These are phyloP conservation scores for Dallia pectoralis DNA, from an alignment of 2,797 vertebrate genomes.

Conservation along the genomic window DNA sequence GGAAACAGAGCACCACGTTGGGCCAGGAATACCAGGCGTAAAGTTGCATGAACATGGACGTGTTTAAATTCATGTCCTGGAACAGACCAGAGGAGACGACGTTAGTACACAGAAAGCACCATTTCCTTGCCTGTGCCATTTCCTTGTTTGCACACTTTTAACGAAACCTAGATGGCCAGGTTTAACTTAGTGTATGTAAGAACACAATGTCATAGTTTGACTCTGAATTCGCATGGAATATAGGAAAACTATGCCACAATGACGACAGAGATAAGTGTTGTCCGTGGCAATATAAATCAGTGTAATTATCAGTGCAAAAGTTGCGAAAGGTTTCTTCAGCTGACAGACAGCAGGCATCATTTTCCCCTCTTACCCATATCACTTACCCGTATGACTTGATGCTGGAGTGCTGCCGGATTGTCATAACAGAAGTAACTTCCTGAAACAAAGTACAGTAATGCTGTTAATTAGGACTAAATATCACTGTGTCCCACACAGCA, in stretches of 20 bases:
- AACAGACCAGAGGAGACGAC: background rate
- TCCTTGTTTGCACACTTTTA: background rate
- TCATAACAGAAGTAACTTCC: slow-evolving; percentile 99
- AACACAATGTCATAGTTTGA: background rate
- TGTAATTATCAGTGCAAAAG: background rate
- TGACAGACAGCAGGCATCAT: background rate
- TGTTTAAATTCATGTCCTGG: slow-evolving; percentile 91
- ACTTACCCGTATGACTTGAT: slow-evolving; percentile 81
- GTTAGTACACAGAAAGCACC: background rate
- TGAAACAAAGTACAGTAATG: slow-evolving; percentile 52
- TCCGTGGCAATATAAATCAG: background rate
- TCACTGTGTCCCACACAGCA: background rate
- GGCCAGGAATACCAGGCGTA: slow-evolving; percentile 99
- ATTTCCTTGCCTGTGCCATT: too few relatives aligned
- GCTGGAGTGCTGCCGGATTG: slow-evolving; percentile 89
- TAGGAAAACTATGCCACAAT: background rate
- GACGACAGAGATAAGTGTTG: background rate
- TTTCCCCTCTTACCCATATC: too few relatives aligned
- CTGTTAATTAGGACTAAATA: background rate
- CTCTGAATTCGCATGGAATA: background rate
- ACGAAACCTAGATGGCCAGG: background rate
- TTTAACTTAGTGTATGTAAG: background rate
- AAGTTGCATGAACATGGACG: slow-evolving; percentile 88
- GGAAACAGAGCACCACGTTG: slow-evolving; percentile 95
- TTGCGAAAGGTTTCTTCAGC: background rate